A percentile compares a stretch with the other conserved stretches of the same genome.
Evolutionary conservation across 2,888 invertebrate species (phyloP).

Genomic region (Ochlodes sylvanus): DNA sequence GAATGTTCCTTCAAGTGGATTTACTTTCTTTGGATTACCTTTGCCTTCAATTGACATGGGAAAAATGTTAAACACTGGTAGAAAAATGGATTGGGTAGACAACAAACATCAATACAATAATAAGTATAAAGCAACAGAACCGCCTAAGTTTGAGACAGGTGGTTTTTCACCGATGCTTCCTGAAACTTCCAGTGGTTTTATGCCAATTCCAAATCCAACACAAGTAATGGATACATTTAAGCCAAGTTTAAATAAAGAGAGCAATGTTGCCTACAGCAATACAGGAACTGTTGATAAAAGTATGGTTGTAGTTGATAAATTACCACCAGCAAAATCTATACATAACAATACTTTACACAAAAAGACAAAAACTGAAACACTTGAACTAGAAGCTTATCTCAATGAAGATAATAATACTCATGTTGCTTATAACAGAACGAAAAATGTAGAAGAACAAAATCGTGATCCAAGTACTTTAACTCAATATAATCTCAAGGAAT

Average conservation of each 20-base stretch:
- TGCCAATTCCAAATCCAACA: slow-evolving; percentile 84
- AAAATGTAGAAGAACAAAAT: slow-evolving; percentile 75
- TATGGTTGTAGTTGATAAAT: slow-evolving; percentile 54
- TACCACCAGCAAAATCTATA: slow-evolving; percentile 56
- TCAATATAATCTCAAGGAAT: slow-evolving; percentile 77
- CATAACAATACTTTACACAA: slow-evolving; percentile 68
- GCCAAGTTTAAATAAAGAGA: slow-evolving; percentile 51
- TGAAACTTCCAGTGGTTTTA: slow-evolving; percentile 89
- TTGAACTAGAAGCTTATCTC: slow-evolving; percentile 72
- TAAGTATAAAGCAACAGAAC: slow-evolving; percentile 70
- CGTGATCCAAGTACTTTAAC: slow-evolving; percentile 67
- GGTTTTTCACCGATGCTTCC: slow-evolving; percentile 92
- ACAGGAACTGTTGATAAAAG: slow-evolving; percentile 56
- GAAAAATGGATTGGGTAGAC: slow-evolving; percentile 77
- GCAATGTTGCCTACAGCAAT: slow-evolving; percentile 53
- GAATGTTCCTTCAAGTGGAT: slow-evolving; percentile 85
- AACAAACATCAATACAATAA: slow-evolving; percentile 64
- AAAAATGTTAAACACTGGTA: slow-evolving; percentile 84
- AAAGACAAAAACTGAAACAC: slow-evolving; percentile 75
- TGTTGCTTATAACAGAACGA: slow-evolving; percentile 75
- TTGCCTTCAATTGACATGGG: slow-evolving; percentile 89
- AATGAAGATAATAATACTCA: slow-evolving; percentile 74
- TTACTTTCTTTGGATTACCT: slow-evolving; percentile 94
- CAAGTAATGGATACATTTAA: slow-evolving; percentile 54
- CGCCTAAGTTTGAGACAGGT: slow-evolving; percentile 89